Conservation (phyloP, 92 coral and sea anemone species). For the Heteractis magnifica region DNA sequence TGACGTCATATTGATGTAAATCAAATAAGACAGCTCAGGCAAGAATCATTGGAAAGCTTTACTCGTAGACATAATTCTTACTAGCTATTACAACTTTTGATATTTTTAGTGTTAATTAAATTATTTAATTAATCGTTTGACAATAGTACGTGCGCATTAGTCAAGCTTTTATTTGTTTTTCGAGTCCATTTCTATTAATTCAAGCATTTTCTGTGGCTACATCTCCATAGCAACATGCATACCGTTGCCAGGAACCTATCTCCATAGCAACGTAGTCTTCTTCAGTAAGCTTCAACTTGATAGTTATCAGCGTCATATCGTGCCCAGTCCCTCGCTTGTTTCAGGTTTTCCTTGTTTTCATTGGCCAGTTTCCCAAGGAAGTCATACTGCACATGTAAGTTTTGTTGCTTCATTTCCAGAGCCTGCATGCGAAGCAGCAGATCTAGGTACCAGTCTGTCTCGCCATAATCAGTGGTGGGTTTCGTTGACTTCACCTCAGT, state of each 20-base stretch:
- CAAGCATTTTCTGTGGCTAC: not conserved
- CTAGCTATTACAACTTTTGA: not conserved
- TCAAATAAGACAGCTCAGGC: not conserved
- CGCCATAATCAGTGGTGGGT: conserved; percentile 19
- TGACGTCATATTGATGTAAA: not conserved
- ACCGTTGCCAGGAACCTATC: not conserved
- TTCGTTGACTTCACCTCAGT: not conserved
- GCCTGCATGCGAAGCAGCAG: conserved; percentile 69
- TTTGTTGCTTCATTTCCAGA: conserved; percentile 69
- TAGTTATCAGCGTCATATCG: conserved; percentile 11
- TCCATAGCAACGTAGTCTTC: not conserved
- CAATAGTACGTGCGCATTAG: not conserved
- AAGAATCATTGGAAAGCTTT: not conserved
- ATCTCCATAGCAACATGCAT: not conserved
- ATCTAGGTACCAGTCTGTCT: conserved; percentile 74
- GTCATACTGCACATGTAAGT: conserved; percentile 56
- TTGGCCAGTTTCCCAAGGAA: conserved; percentile 58
- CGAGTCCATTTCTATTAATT: not conserved
- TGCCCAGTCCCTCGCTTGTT: conserved; percentile 24
- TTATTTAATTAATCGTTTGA: no score
- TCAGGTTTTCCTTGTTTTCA: conserved; percentile 12
- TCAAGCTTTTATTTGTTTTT: not conserved
- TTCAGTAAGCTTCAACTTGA: conserved; percentile 18
- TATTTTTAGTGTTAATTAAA: no score
- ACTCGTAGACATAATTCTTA: not conserved